phyloP scores from a whole-genome alignment of 2,113 vertebrate species.

The Scartelaos histophorus region DNA sequence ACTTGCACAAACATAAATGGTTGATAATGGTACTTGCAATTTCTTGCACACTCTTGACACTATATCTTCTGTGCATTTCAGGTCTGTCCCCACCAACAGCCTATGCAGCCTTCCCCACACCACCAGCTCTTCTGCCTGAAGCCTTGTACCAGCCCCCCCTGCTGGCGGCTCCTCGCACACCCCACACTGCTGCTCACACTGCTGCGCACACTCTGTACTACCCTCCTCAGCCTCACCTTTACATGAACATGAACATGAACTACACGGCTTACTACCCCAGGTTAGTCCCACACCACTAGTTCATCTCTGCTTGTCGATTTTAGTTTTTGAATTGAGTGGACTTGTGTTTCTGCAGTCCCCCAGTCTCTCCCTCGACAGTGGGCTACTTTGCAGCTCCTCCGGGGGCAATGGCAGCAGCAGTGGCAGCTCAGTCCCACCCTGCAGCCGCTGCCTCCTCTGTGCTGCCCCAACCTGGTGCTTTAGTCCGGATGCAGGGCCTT shows the following conservation, averaged over 20 bases:
- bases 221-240: constrained; percentile 87
- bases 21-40: not conserved
- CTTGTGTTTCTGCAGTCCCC: constrained; percentile 77
- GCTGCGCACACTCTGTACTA: constrained; percentile 87
- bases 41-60: not conserved
- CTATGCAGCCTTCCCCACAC: constrained; percentile 88
- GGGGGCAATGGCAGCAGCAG: constrained; percentile 83
- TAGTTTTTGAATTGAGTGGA: not conserved
- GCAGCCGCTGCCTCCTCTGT: constrained; percentile 71
- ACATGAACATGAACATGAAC: constrained; percentile 91
- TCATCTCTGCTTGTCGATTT: not conserved
- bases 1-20: constrained; percentile 1
- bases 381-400: constrained; percentile 90
- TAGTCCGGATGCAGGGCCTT: constrained; percentile 96
- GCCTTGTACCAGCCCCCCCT: constrained; percentile 90
- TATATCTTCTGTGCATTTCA: constrained; percentile 42
- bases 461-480: constrained; percentile 85
- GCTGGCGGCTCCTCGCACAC: constrained; percentile 83
- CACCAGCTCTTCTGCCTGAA: constrained; percentile 83
- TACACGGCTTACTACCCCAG: constrained; percentile 98
- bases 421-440: constrained; percentile 74
- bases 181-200: constrained; percentile 74
- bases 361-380: constrained; percentile 91
- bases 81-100: constrained; percentile 91
- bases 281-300: constrained; percentile 60